Conservation (phyloP, 2,888 invertebrate genomes). For the Empis stercorea region DNA sequence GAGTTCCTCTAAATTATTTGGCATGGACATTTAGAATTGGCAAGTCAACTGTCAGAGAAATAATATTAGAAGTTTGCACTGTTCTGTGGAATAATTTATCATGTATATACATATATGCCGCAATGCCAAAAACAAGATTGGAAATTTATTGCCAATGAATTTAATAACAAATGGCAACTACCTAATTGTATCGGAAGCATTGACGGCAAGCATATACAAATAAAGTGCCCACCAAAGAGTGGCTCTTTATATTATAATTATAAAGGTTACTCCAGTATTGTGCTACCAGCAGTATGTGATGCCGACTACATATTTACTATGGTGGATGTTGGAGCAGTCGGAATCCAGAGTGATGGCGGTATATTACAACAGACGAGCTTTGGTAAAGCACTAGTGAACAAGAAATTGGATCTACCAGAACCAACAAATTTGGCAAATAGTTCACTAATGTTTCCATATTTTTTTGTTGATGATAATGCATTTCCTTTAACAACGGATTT, state of each 20-base stretch:
- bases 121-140: constrained; percentile 2
- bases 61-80: constrained; percentile 6
- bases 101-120: constrained; percentile 5
- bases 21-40: constrained; percentile 4
- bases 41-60: constrained; percentile 6
- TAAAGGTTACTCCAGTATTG: constrained; percentile 6
- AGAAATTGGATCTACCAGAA: neutral
- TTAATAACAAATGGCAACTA: constrained; percentile 5
- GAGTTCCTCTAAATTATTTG: constrained; percentile 1
- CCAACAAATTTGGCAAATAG: neutral
- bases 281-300: constrained; percentile 6
- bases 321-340: neutral
- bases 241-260: constrained; percentile 8
- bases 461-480: neutral
- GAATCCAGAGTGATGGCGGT: neutral
- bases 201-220: constrained; percentile 8
- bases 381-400: neutral
- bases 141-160: constrained; percentile 1
- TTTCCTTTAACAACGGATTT: neutral
- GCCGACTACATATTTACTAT: constrained; percentile 3
- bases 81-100: constrained; percentile 7
- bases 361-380: neutral
- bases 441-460: neutral
- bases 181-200: constrained; percentile 6
- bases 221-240: constrained; percentile 5